Base-by-base conservation (phyloP, 2,888 invertebrate species). In the Parasteatoda lunata region DNA sequence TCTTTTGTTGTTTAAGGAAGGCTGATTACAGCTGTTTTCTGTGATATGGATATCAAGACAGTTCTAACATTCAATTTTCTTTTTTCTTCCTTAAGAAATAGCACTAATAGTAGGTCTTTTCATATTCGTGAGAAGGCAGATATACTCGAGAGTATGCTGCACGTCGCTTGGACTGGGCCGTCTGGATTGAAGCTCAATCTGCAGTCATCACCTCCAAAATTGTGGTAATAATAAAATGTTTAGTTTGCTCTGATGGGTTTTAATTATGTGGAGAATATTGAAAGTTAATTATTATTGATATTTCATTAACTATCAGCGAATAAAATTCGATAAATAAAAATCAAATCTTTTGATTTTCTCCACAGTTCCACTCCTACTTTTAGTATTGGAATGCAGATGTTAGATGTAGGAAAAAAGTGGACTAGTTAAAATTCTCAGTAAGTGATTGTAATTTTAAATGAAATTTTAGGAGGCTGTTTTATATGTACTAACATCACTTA, bases 281-380 rank as follows among this genome's bases (percentile, higher is more conserved):
- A 59, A 59, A 59, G 59, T 59, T 59, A 59, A 59, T 59, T 59
- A 13, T 59, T 30, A 30, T 30, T 70, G 71, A n/a, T 69, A 64
- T 77, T 11, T 70, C 69, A 30, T 52, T 48, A 70, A 68, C 52
- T 59, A 69, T 52, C n/a, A 59, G 59, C 4, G 59, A 59, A 9
- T 13, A n/a, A 13, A 59, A 59, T 59, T 59, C 9, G n/a, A 59
- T 59, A 59, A 59, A 59, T 30, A 30, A 82, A 65, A 51, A 66
- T 84, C 81, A 73, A 73, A 75, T 84, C 83, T 88, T 88, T 84
- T 88, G 84, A 81, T 88, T 88, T 88, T 88, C 88, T 88, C 88
- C 88, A 88, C 88, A 88, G 88, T 84, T 87, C 77, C 84, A 59
- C 83, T 75, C 72, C 84, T 88, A 77, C 80, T 80, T 84, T 80